These are phyloP conservation scores for Discoglossus pictus DNA, from an alignment of 2,797 vertebrate genomes.

Conservation along the genomic window DNA sequence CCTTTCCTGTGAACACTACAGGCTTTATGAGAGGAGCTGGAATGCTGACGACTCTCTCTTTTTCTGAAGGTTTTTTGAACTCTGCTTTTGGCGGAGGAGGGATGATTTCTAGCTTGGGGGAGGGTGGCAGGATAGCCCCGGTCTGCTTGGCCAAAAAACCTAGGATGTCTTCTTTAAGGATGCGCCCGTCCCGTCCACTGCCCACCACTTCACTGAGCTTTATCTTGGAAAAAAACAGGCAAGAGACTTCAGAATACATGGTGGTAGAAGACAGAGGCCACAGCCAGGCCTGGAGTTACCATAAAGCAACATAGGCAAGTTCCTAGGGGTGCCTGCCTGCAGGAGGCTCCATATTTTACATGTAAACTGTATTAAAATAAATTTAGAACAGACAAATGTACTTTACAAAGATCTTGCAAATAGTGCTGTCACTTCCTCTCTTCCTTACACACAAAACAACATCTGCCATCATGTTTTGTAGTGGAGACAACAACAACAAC, in stretches of 20 bases:
- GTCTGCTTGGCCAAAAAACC: constrained; percentile 92
- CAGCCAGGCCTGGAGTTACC: too few relatives aligned
- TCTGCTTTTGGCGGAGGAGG: constrained; percentile 65
- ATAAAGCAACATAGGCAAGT: too few relatives aligned
- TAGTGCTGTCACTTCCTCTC: too few relatives aligned
- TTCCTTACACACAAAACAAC: too few relatives aligned
- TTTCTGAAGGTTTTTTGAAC: constrained; percentile 52
- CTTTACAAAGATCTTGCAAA: too few relatives aligned
- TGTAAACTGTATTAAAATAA: too few relatives aligned
- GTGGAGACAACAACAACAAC: too few relatives aligned
- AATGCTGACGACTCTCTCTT: constrained; percentile 54
- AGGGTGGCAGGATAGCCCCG: constrained; percentile 89
- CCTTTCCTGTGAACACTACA: constrained; percentile 79
- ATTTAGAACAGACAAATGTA: too few relatives aligned
- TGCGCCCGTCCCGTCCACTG: constrained; percentile 88
- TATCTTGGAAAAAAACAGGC: constrained; percentile 72
- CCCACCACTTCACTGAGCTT: constrained; percentile 94
- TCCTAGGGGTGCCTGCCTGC: too few relatives aligned
- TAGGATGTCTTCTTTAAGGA: constrained; percentile 96
- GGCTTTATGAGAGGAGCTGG: constrained; percentile 68
- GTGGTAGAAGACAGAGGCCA: too few relatives aligned
- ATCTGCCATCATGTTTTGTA: too few relatives aligned
- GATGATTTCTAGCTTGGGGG: constrained; percentile 80
- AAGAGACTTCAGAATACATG: neutral
- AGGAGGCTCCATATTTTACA: too few relatives aligned